phyloP scores from a whole-genome alignment of 2,797 vertebrate species.

The Gouania willdenowi region DNA sequence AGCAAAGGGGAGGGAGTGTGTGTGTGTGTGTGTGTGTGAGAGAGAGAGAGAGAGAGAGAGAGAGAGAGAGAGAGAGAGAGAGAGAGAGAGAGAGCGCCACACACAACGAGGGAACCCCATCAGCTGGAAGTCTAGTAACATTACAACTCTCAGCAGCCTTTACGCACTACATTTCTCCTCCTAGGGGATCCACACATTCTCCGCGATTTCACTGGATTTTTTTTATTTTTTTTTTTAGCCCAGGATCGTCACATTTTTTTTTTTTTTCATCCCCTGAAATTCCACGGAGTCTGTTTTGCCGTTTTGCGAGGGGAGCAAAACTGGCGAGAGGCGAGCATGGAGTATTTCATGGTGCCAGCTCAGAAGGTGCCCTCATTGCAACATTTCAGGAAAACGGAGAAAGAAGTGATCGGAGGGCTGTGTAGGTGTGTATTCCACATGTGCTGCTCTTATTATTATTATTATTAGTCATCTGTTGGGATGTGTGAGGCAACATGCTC shows the following conservation, averaged over 20 bases:
- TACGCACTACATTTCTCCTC: constrained; percentile 54
- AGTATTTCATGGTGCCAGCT: constrained; percentile 98
- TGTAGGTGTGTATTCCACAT: constrained; percentile 85
- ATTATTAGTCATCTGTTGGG: constrained; percentile 30
- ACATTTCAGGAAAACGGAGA: constrained; percentile 97
- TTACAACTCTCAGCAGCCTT: constrained; percentile 75
- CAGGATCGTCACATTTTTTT: constrained; percentile 18
- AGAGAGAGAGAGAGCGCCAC: constrained; percentile 64
- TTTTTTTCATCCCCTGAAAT: constrained; percentile 11
- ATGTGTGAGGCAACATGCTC: constrained; percentile 65
- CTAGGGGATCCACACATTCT: constrained; percentile 18
- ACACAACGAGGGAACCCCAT: constrained; percentile 84
- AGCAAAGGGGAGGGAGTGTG: constrained; percentile 49
- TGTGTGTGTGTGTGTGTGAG: too few relatives aligned
- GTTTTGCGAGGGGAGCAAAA: constrained; percentile 45
- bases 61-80: constrained; percentile 31
- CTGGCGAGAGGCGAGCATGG: constrained; percentile 86
- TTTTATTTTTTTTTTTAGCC: background rate
- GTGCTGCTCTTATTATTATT: constrained; percentile 14
- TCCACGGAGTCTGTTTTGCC: constrained; percentile 24
- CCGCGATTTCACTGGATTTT: constrained; percentile 26
- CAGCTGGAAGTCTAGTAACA: constrained; percentile 82
- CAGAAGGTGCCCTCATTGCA: constrained; percentile 95
- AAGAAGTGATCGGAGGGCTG: constrained; percentile 96
- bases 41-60: constrained; percentile 11